These are phyloP conservation scores for Scotopteryx bipunctaria DNA, from an alignment of 2,888 invertebrate genomes.

Conservation along the genomic window DNA sequence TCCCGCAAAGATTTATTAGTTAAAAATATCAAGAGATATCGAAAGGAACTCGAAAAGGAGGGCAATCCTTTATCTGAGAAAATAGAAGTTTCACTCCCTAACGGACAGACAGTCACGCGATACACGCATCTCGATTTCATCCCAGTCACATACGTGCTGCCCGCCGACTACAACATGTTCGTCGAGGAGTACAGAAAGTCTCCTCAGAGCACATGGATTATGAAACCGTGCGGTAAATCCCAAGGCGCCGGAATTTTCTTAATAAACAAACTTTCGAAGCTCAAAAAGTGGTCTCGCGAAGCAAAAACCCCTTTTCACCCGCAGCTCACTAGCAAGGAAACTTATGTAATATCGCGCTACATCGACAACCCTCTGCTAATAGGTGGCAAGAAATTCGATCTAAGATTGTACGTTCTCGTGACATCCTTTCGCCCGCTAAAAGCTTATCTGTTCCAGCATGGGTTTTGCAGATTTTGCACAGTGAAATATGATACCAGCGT, in stretches of 20 bases:
- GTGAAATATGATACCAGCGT: conserved; percentile 97
- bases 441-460: conserved; percentile 95
- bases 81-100: conserved; percentile 69
- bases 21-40: conserved; percentile 96
- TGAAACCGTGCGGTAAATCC: conserved; percentile 98
- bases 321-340: conserved; percentile 90
- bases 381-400: conserved; percentile 98
- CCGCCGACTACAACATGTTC: conserved; percentile 98
- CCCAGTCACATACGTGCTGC: conserved; percentile 96
- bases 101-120: conserved; percentile 86
- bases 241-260: conserved; percentile 97
- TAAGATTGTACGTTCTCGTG: conserved; percentile 95
- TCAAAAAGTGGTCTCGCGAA: conserved; percentile 95
- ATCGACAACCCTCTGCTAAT: conserved; percentile 97
- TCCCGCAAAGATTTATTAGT: conserved; percentile 97
- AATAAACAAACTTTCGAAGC: conserved; percentile 96
- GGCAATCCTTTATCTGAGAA: conserved; percentile 93
- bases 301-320: conserved; percentile 93
- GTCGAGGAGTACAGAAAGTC: conserved; percentile 97
- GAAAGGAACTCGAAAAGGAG: conserved; percentile 95
- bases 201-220: conserved; percentile 98
- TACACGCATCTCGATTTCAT: conserved; percentile 95
- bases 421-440: conserved; percentile 97
- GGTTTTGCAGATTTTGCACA: conserved; percentile 98
- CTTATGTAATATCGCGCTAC: conserved; percentile 98